Evolutionary conservation across 2,113 vertebrate genomes (phyloP).

Genomic region (Lepidothrix coronata): DNA sequence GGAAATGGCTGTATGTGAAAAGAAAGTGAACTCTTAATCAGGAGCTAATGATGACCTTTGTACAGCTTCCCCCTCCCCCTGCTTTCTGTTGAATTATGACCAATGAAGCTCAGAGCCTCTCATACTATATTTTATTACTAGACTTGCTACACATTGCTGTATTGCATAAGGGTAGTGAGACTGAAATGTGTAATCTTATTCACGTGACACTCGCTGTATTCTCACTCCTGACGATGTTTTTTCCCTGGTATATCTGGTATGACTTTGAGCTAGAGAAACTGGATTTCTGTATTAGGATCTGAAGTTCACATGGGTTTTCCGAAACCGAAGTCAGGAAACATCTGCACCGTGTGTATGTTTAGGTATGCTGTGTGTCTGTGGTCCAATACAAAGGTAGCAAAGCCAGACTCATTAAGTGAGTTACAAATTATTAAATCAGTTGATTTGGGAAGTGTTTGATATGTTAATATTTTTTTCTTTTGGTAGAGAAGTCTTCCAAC

Average conservation of each 20-base stretch:
- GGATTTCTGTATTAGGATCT: background rate
- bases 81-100: background rate
- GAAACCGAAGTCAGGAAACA: background rate
- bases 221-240: background rate
- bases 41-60: background rate
- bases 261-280: background rate
- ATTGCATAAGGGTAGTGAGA: background rate
- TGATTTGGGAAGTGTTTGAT: background rate
- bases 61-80: background rate
- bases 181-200: background rate
- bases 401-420: background rate
- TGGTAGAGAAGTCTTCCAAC: background rate
- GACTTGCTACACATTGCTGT: background rate
- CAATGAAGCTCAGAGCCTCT: background rate
- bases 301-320: background rate
- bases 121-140: background rate
- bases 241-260: background rate
- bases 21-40: background rate
- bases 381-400: background rate
- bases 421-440: background rate
- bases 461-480: background rate
- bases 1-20: background rate
- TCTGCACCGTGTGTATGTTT: accelerated
- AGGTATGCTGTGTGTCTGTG: background rate
- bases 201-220: background rate